Base-by-base conservation (phyloP, 2,113 vertebrate species). In the Erythrocercus mccallii region DNA sequence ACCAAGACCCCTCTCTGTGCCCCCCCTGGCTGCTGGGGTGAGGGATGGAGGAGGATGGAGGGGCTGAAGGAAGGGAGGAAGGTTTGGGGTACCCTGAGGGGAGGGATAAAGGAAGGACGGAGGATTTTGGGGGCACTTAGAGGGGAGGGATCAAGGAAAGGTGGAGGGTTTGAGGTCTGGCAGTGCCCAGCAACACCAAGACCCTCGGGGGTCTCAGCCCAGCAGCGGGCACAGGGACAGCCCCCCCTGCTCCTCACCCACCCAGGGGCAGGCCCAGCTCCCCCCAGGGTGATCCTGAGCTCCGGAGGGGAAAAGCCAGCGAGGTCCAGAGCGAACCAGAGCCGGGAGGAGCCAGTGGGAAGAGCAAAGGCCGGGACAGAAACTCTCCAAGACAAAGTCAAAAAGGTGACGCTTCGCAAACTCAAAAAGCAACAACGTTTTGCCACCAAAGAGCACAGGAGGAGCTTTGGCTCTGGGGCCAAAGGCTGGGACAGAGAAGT, bases 391-490 rank as follows among this genome's bases (percentile, higher is more conserved):
- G 81, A 95, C 90, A 82, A 86, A 79, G 77, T 90, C 21, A 51
- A 78, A 92, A 89, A 73, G 71, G 72, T 27, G 65, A 90, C 77
- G 47, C 28, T 33, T 85, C 14, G 81, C 90, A 87, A 96, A 95
- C 81, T 79, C 84, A 94, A 93, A 93, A 80, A 91, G 53, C 92
- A 73, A 91, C 86, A 70, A 92, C 56, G 3, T 85, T 96, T 80
- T 82, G 90, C 90, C 95, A 61, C n/a, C 90, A 3, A 45, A 64
- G 94, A 93, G 90, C 95, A 65, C 54, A 68, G 92, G 89, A 95
- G 96, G 81, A 74, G 96, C 96, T 92, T 90, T 79, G 96, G 96
- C 94, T 82, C 87, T 23, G 94, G 85, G 92, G 94, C 85, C 95
- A 93, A 95, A 95, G 93, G 69, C 92, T 76, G 38, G 91, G 91